Base-by-base conservation (phyloP, 2,888 invertebrate genomes). In the Caenorhabditis sp. region DNA sequence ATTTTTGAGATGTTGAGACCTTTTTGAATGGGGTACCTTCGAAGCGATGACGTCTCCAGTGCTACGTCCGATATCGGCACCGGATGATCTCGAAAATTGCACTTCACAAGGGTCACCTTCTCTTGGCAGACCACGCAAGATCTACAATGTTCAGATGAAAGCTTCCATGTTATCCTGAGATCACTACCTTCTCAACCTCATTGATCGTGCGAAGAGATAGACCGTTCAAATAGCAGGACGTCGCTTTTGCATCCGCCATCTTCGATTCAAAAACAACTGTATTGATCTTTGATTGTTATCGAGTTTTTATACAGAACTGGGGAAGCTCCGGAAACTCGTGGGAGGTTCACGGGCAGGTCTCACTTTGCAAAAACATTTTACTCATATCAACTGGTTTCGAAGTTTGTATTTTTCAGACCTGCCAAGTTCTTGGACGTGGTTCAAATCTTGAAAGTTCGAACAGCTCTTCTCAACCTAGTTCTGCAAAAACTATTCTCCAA, bases 171-270 rank as follows among this genome's bases (percentile, higher is more conserved):
- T n/a, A n/a, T n/a, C n/a, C n/a, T n/a, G n/a, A n/a, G n/a, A n/a
- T n/a, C 2, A 8, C n/a, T 68, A 75, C 81, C 76, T 82, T 75
- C 47, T 82, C 81, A 28, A 75, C 64, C 49, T 82, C 76, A 59
- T 70, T 59, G 68, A 82, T 82, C 16, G 81, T 70, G 41, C 31
- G 70, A 54, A 82, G 76, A 44, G 81, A 22, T 38, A 82, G 54
- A 49, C 81, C 76, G 66, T 76, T 82, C 76, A 82, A 24, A 58
- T 76, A 76, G 47, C 54, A 61, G 66, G 64, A 66, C n/a, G 72
- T 51, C 24, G 70, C 81, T 59, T 69, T 75, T n/a, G 70, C 76
- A 61, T 81, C 75, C 49, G 70, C 56, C 81, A 81, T 81, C 19
- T n/a, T 26, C n/a, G n/a, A n/a, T n/a, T n/a, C n/a, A n/a, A n/a